phyloP scores from a whole-genome alignment of 2,888 invertebrate genomes.

The Nowickia ferox region DNA sequence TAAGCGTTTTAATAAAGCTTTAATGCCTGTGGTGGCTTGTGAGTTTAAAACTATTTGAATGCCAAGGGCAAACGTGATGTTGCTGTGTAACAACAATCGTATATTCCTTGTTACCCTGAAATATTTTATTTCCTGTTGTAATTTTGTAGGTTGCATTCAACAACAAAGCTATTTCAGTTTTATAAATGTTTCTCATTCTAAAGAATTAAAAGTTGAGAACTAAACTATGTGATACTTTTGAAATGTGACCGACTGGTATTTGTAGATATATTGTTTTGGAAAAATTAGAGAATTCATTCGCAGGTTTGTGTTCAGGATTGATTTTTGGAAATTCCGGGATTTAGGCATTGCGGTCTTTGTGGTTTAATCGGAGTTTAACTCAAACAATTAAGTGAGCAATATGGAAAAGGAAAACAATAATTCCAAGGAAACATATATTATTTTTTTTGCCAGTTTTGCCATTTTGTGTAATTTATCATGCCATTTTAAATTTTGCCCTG shows the following conservation, averaged over 20 bases:
- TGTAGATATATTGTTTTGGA: not conserved
- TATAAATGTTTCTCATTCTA: not conserved
- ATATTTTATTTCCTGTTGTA: not conserved
- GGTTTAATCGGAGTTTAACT: too few relatives aligned
- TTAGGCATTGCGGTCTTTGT: too few relatives aligned
- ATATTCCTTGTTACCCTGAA: not conserved
- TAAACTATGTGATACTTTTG: not conserved
- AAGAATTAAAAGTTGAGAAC: not conserved
- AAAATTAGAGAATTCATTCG: too few relatives aligned
- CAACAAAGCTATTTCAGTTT: not conserved
- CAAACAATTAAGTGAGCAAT: too few relatives aligned
- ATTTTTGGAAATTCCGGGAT: too few relatives aligned
- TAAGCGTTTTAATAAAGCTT: not conserved
- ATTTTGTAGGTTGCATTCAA: not conserved
- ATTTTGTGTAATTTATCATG: too few relatives aligned
- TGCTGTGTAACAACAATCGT: not conserved
- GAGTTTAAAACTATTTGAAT: conserved; percentile 27
- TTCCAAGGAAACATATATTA: too few relatives aligned
- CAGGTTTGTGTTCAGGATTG: too few relatives aligned
- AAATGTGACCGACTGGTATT: not conserved
- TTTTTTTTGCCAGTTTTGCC: too few relatives aligned
- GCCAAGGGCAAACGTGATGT: conserved; percentile 32
- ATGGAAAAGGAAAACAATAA: too few relatives aligned
- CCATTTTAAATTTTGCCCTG: too few relatives aligned
- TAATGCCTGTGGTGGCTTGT: not conserved